Conservation (phyloP, 2,113 vertebrate genomes). For the Seriola aureovittata region DNA sequence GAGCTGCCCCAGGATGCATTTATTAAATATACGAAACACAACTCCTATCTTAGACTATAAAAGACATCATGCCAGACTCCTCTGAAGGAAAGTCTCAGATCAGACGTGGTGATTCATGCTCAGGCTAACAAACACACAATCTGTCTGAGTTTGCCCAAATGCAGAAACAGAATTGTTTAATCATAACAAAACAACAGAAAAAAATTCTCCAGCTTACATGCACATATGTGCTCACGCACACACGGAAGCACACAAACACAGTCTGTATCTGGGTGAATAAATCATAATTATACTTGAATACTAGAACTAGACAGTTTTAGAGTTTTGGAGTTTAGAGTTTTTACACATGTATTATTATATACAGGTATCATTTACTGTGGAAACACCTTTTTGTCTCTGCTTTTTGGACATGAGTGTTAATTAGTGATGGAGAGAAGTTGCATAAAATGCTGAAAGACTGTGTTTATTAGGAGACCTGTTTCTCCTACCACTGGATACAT, state of each 20-base stretch:
- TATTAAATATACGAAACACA: constrained; percentile 25
- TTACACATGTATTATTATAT: no score
- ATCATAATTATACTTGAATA: background rate
- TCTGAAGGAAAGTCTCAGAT: constrained; percentile 32
- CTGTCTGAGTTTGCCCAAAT: constrained; percentile 19
- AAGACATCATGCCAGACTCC: constrained; percentile 16
- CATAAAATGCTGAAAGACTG: background rate
- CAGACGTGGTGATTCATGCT: constrained; percentile 38
- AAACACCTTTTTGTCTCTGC: background rate
- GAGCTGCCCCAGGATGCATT: constrained; percentile 4
- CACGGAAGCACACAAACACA: background rate
- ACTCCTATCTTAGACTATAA: constrained; percentile 16
- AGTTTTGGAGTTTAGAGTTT: background rate
- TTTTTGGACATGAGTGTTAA: background rate
- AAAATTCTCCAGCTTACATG: constrained; percentile 21
- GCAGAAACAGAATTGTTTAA: constrained; percentile 33
- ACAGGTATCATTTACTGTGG: background rate
- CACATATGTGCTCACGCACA: constrained; percentile 13
- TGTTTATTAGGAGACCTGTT: background rate
- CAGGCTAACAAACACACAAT: constrained; percentile 31
- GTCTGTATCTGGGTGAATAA: background rate
- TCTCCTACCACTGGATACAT: background rate
- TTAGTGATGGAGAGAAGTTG: background rate
- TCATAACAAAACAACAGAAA: constrained; percentile 11
- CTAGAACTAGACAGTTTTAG: background rate